Conservation (phyloP, 2,113 vertebrate genomes). For the Strix uralensis region DNA sequence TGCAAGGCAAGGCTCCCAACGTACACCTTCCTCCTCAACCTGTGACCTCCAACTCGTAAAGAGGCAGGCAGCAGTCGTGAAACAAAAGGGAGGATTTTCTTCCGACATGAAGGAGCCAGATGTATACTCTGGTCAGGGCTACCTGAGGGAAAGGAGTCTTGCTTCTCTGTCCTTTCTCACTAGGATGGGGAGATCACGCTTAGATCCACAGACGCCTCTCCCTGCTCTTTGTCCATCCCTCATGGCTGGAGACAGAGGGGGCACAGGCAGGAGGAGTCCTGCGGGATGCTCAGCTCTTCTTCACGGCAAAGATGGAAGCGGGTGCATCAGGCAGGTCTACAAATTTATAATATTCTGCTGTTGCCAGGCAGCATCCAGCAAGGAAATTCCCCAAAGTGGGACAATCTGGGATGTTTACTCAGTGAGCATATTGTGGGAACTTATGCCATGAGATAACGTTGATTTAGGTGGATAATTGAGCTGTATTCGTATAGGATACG, state of each 20-base stretch:
- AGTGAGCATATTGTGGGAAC: not conserved
- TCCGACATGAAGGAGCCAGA: not conserved
- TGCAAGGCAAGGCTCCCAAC: not conserved
- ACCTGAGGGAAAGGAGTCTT: not conserved
- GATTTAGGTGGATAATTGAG: not conserved
- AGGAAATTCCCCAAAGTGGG: not conserved
- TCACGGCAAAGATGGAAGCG: not conserved
- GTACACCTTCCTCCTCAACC: not conserved
- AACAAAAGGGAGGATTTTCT: not conserved
- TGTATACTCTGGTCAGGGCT: not conserved
- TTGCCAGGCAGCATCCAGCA: not conserved
- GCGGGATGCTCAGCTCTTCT: not conserved
- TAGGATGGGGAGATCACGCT: not conserved
- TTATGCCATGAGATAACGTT: not conserved
- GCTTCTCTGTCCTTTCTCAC: not conserved
- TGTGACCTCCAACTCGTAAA: not conserved
- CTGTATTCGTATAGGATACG: not conserved
- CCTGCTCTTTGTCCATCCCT: not conserved
- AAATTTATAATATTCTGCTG: not conserved
- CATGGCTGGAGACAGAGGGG: not conserved
- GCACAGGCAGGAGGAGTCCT: not conserved
- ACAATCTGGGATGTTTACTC: not conserved
- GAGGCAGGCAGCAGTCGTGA: not conserved
- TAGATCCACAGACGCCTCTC: not conserved
- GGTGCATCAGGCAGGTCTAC: not conserved